Evolutionary conservation across 2,113 vertebrate genomes (phyloP).

Genomic region (Stegostoma tigrinum): DNA sequence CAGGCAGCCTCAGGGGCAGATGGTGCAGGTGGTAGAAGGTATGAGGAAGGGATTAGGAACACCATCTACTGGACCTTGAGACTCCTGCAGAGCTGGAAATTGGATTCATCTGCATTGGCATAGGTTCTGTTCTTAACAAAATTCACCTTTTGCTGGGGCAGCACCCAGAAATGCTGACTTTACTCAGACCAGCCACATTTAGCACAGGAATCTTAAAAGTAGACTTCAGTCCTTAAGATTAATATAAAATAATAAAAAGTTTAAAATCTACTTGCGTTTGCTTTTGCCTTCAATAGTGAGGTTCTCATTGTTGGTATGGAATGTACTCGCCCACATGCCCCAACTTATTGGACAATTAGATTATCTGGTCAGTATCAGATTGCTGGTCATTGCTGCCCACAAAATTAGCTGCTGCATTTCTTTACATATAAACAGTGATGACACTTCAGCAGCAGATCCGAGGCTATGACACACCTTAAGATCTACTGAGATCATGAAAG

Average conservation of each 20-base stretch:
- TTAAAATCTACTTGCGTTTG: background rate
- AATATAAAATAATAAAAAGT: background rate
- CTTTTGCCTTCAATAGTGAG: background rate
- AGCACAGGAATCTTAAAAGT: background rate
- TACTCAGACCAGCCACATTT: background rate
- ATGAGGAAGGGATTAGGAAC: background rate
- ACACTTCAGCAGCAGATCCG: background rate
- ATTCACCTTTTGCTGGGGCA: background rate
- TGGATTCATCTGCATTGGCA: background rate
- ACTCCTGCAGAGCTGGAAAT: no score
- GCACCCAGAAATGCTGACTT: background rate
- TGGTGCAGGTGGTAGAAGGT: background rate
- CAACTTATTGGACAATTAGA: background rate
- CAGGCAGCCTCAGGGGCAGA: background rate
- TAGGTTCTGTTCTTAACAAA: background rate
- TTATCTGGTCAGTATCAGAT: background rate
- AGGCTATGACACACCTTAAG: background rate
- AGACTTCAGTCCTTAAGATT: background rate
- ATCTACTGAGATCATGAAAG: background rate
- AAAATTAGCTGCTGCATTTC: background rate
- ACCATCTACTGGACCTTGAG: background rate
- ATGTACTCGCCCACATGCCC: background rate
- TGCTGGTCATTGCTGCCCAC: background rate
- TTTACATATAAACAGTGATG: background rate
- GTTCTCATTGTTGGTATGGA: background rate